Evolutionary conservation across 1,140 invertebrate genomes (phyloP), one percentile per base, ranked within the genome.

Genomic region (Pissodes strobi): DNA sequence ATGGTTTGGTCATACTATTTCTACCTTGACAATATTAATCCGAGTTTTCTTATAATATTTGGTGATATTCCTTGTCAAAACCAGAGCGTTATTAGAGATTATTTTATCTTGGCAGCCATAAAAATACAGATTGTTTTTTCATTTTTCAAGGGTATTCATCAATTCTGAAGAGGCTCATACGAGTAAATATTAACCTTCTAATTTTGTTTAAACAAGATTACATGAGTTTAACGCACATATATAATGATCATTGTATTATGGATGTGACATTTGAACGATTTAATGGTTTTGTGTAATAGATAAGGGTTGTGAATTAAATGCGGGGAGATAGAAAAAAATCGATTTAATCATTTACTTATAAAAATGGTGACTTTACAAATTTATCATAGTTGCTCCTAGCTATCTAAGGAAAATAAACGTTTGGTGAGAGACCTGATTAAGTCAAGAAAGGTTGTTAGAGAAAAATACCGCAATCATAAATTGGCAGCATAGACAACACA

Each of bases 171-270:
- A 76, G 79, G 60, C 65, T 80, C 27, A 66, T 79, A 23, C 59
- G 76, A 18, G 78, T 80, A 58, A 80, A 79, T 74, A 63, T 68
- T 4, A 79, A 79, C 70, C 66, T 79, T 43, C 34, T 79, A 10
- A 66, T 79, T 12, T 38, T 79, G 30, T 79, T 79, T 72, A 71
- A 72, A 69, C 77, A 79, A 73, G 76, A 79, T 74, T 71, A 72
- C 39, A 69, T 67, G 17, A 79, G 79, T 73, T 71, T 78, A 41
- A 73, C 71, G 67, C 78, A 81, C 69, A 72, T 79, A 48, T 79
- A 75, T 63, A 60, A 70, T 19, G 76, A 79, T 49, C 76, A 79
- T 71, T 69, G 78, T 21, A 72, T 70, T 49, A 65, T 68, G 9
- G 74, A 79, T 68, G 76, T 81, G 64, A 27, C 55, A 0, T 79